phyloP scores from a whole-genome alignment of 2,888 invertebrate species.

The Acronicta alni region DNA sequence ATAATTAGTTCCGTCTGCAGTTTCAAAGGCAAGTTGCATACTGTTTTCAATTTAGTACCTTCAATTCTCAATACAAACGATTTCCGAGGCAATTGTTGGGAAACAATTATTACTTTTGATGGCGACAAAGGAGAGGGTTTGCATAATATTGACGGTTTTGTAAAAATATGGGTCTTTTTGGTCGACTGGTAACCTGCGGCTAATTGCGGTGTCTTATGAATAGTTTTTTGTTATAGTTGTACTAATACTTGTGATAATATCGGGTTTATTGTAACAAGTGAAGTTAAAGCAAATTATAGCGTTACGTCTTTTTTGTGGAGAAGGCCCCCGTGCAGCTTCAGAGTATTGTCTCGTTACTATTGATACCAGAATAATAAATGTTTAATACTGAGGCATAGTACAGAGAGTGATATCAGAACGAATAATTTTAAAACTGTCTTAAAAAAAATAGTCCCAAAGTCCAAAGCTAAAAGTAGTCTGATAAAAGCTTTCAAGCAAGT shows the following conservation, averaged over 20 bases:
- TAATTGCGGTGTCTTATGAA: constrained; percentile 15
- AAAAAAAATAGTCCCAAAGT: too few relatives aligned
- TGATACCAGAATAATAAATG: too few relatives aligned
- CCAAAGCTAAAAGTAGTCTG: too few relatives aligned
- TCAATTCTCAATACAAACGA: constrained; percentile 39
- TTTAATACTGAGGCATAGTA: too few relatives aligned
- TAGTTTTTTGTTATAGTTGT: not conserved
- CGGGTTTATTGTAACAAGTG: not conserved
- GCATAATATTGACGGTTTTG: constrained; percentile 52
- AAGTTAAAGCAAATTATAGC: not conserved
- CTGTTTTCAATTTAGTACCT: constrained; percentile 49
- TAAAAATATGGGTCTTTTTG: constrained; percentile 3
- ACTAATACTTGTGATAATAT: constrained; percentile 2
- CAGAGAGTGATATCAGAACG: too few relatives aligned
- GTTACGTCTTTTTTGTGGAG: not conserved
- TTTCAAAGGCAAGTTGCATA: constrained; percentile 53
- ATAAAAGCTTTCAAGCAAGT: too few relatives aligned
- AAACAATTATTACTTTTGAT: constrained; percentile 50
- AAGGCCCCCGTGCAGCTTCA: too few relatives aligned
- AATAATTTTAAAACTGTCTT: too few relatives aligned
- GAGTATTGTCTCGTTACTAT: too few relatives aligned
- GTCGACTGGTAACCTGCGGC: constrained; percentile 23
- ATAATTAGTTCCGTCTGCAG: constrained; percentile 76
- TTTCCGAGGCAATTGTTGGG: constrained; percentile 34
- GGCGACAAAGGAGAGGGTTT: constrained; percentile 30